A percentile compares a stretch with the other conserved stretches of the same genome.
Conservation (phyloP, 1,140 invertebrate species). For the Drosophila takahashii region DNA sequence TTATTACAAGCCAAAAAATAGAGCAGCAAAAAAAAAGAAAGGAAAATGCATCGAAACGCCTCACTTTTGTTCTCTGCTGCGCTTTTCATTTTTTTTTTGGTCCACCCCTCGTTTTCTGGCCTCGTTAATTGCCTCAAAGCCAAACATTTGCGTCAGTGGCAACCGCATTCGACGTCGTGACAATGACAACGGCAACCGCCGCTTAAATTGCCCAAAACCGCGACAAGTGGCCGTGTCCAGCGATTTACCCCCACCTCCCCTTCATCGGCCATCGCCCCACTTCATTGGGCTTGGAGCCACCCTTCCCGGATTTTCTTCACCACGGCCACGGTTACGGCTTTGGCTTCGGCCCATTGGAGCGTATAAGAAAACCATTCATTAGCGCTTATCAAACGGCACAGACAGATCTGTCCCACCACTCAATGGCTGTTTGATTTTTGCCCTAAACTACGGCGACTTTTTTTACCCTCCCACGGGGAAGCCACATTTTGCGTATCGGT, state of each 20-base stretch:
- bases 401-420: constrained; percentile 60
- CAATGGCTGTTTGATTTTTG: constrained; percentile 75
- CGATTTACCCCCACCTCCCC: background rate
- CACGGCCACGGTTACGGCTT: constrained; percentile 17
- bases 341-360: constrained; percentile 69
- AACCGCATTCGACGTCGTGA: constrained; percentile 70
- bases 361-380: constrained; percentile 82
- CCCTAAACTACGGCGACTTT: constrained; percentile 60
- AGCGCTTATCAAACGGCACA: constrained; percentile 75
- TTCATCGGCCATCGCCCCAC: constrained; percentile 7
- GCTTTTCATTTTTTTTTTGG: constrained; percentile 16
- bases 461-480: constrained; percentile 4
- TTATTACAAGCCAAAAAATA: constrained; percentile 69
- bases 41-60: constrained; percentile 18
- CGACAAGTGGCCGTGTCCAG: constrained; percentile 74
- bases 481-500: background rate
- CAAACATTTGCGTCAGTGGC: constrained; percentile 77
- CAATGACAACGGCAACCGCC: constrained; percentile 77
- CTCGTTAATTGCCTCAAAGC: constrained; percentile 80
- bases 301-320: constrained; percentile 29
- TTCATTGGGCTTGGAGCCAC: constrained; percentile 2
- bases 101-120: constrained; percentile 40
- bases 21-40: constrained; percentile 26
- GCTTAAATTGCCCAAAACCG: constrained; percentile 82
- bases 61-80: constrained; percentile 35